phyloP scores from a whole-genome alignment of 2,888 invertebrate species.

The Galeopsomyia nigrocyanea region DNA sequence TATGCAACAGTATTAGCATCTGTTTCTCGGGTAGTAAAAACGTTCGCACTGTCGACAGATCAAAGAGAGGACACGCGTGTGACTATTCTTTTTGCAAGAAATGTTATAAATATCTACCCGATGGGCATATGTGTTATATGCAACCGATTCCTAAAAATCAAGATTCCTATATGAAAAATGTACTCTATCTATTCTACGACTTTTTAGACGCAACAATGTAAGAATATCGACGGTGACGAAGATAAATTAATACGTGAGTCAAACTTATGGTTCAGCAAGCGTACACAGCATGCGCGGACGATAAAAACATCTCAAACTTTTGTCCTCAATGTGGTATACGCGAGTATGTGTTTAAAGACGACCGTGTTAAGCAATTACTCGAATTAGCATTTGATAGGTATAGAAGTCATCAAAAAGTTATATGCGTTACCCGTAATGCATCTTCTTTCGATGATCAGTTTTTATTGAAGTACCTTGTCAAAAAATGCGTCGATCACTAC shows the following conservation, averaged over 20 bases:
- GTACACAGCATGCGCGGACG: constrained; percentile 2
- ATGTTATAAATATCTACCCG: not conserved
- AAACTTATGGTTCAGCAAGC: constrained; percentile 14
- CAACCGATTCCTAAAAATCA: not conserved
- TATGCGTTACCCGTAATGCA: constrained; percentile 44
- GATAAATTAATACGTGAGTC: constrained; percentile 7
- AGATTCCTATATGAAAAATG: not conserved
- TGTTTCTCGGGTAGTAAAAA: too few species aligned
- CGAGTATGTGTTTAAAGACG: constrained; percentile 26
- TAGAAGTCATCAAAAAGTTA: constrained; percentile 25
- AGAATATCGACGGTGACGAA: not conserved
- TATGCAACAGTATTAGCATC: too few species aligned
- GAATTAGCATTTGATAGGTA: constrained; percentile 18
- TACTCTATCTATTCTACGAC: constrained; percentile 30
- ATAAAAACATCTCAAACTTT: not conserved
- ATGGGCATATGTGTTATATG: constrained; percentile 24
- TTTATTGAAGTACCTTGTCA: constrained; percentile 25
- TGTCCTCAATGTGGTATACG: constrained; percentile 23
- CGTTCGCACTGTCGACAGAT: too few species aligned
- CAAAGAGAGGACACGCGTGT: too few species aligned
- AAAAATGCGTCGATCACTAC: too few species aligned
- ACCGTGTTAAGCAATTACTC: constrained; percentile 31
- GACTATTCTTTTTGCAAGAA: not conserved
- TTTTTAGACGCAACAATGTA: constrained; percentile 18
- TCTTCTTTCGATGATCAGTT: constrained; percentile 37